phyloP scores from a whole-genome alignment of 1,140 invertebrate genomes.

The Globodera ellingtonae region DNA sequence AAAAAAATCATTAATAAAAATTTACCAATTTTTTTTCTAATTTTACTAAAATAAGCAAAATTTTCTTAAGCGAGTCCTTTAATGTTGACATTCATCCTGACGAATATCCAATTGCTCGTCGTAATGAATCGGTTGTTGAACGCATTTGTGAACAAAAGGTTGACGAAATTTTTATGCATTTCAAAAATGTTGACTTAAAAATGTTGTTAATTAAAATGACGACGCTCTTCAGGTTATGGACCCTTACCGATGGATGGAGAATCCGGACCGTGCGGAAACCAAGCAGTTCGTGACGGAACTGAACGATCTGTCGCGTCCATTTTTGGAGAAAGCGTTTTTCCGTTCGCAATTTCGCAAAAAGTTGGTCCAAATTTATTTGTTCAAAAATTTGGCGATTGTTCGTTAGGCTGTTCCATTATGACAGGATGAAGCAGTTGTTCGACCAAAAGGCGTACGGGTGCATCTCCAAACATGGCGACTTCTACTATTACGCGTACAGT shows the following conservation, averaged over 20 bases:
- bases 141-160: slow-evolving; percentile 82
- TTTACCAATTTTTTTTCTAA: neutral
- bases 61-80: slow-evolving; percentile 30
- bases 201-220: neutral
- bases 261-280: slow-evolving; percentile 88
- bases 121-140: slow-evolving; percentile 79
- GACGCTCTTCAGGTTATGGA: slow-evolving; percentile 74
- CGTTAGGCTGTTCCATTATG: slow-evolving; percentile 42
- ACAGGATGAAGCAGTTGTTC: slow-evolving; percentile 82
- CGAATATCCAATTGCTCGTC: slow-evolving; percentile 76
- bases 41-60: neutral
- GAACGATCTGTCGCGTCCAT: slow-evolving; percentile 85
- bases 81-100: slow-evolving; percentile 51
- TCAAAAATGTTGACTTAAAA: neutral
- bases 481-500: slow-evolving; percentile 91
- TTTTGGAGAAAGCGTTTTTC: slow-evolving; percentile 77
- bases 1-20: too few relatives aligned
- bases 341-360: slow-evolving; percentile 76
- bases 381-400: neutral
- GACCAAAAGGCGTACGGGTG: slow-evolving; percentile 92
- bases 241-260: slow-evolving; percentile 94
- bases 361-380: slow-evolving; percentile 47
- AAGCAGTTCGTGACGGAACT: slow-evolving; percentile 87
- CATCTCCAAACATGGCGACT: slow-evolving; percentile 78
- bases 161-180: neutral